phyloP scores from a whole-genome alignment of 2,797 vertebrate genomes.

The Glossophaga mutica region DNA sequence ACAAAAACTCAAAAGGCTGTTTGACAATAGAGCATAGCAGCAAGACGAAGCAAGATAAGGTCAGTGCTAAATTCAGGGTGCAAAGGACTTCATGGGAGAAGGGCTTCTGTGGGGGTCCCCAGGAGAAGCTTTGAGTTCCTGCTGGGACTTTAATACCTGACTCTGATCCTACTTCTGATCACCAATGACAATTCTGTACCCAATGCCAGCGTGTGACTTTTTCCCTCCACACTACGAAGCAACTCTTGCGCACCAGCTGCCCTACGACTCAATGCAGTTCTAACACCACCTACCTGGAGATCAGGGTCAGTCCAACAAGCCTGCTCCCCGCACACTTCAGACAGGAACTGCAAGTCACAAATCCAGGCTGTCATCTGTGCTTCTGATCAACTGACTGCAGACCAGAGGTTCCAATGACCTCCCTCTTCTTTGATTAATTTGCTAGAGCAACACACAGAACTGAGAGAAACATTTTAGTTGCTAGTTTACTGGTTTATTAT shows the following conservation, averaged over 20 bases:
- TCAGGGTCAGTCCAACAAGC: background rate
- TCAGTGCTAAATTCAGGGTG: background rate
- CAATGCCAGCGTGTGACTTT: background rate
- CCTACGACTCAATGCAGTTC: background rate
- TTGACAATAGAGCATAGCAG: background rate
- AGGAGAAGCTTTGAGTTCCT: background rate
- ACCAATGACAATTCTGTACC: background rate
- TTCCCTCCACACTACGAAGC: background rate
- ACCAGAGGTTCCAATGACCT: background rate
- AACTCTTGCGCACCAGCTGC: background rate
- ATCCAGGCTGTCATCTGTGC: background rate
- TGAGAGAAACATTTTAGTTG: background rate
- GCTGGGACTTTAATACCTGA: background rate
- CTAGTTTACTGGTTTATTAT: background rate
- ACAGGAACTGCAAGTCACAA: background rate
- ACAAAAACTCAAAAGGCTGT: background rate
- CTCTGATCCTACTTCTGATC: background rate
- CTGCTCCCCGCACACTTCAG: background rate
- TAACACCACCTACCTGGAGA: background rate
- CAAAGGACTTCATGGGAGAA: background rate
- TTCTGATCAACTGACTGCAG: background rate
- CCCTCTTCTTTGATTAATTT: background rate
- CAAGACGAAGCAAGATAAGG: background rate
- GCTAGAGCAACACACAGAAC: background rate
- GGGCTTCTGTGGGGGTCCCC: background rate